phyloP scores from a whole-genome alignment of 2,888 invertebrate species.

The Stenodera caucasica region DNA sequence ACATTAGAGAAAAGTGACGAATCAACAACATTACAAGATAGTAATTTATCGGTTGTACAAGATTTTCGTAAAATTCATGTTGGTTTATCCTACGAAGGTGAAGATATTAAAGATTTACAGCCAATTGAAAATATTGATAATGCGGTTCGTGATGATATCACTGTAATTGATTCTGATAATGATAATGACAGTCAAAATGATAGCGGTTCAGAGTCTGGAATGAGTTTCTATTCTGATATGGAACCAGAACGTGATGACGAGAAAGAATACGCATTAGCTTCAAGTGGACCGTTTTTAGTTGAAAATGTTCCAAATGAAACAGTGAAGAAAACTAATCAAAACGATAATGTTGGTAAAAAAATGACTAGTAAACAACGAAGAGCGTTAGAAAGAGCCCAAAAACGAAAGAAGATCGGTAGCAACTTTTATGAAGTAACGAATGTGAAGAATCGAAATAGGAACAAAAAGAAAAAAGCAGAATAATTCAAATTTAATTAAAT shows the following conservation, averaged over 20 bases:
- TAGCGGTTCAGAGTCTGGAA: slow-evolving; percentile 53
- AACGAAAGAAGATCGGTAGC: slow-evolving; percentile 81
- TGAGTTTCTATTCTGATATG: slow-evolving; percentile 58
- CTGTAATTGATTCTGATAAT: slow-evolving; percentile 28
- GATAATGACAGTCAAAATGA: slow-evolving; percentile 14
- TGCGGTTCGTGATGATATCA: slow-evolving; percentile 35
- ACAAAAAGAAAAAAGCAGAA: slow-evolving; percentile 60
- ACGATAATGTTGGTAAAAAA: slow-evolving; percentile 53
- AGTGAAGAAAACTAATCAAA: slow-evolving; percentile 33
- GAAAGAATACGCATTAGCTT: slow-evolving; percentile 48
- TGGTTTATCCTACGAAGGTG: slow-evolving; percentile 54
- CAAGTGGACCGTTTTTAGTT: slow-evolving; percentile 59
- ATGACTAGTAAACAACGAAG: slow-evolving; percentile 78
- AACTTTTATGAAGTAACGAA: slow-evolving; percentile 88
- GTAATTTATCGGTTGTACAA: slow-evolving; percentile 67
- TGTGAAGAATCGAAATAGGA: slow-evolving; percentile 84
- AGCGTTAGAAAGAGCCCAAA: slow-evolving; percentile 72
- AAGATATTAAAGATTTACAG: slow-evolving; percentile 64
- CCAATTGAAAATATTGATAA: slow-evolving; percentile 48
- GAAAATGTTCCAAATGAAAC: slow-evolving; percentile 44
- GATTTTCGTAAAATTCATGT: slow-evolving; percentile 82
- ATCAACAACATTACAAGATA: slow-evolving; percentile 42
- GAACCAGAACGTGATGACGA: slow-evolving; percentile 62
- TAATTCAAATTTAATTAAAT: no score
- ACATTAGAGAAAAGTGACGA: slow-evolving; percentile 58